phyloP scores from a whole-genome alignment of 2,888 invertebrate genomes.

The Elegia similella region DNA sequence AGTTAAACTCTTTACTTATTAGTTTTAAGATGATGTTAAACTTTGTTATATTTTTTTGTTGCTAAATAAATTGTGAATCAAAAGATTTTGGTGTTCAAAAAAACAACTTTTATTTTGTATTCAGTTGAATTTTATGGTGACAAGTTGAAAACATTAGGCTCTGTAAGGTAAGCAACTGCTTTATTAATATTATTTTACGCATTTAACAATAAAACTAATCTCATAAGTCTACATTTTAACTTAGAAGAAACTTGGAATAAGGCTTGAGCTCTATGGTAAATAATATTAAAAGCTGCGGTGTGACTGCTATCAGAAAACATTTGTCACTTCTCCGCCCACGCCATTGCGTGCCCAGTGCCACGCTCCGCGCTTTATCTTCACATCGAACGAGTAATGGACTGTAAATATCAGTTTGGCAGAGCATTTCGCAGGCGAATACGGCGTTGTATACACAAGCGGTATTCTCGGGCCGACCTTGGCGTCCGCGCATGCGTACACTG shows the following conservation, averaged over 20 bases:
- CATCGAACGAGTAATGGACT: neutral
- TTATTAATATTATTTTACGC: too few relatives aligned
- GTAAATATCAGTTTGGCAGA: constrained; percentile 1
- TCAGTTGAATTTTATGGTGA: too few relatives aligned
- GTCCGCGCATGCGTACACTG: constrained; percentile 53
- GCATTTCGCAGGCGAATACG: constrained; percentile 23
- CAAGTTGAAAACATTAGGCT: too few relatives aligned
- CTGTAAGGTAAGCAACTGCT: too few relatives aligned
- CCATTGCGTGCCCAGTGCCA: neutral
- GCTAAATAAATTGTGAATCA: constrained; percentile 10
- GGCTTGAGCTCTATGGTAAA: neutral
- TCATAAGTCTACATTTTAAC: too few relatives aligned
- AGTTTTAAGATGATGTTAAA: neutral
- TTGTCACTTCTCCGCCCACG: neutral
- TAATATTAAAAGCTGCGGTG: neutral
- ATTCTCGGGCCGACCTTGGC: constrained; percentile 65
- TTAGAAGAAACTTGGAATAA: too few relatives aligned
- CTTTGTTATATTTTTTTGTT: neutral
- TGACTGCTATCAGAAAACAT: neutral
- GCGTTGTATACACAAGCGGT: constrained; percentile 36
- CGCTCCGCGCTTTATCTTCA: neutral
- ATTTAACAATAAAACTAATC: too few relatives aligned
- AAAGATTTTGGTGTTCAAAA: neutral
- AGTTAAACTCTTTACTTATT: neutral
- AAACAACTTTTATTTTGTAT: too few relatives aligned